Percentiles rank a stretch among this genome's conserved stretches.
phyloP scores from a whole-genome alignment of 2,888 invertebrate species.

The Acleris laterana region DNA sequence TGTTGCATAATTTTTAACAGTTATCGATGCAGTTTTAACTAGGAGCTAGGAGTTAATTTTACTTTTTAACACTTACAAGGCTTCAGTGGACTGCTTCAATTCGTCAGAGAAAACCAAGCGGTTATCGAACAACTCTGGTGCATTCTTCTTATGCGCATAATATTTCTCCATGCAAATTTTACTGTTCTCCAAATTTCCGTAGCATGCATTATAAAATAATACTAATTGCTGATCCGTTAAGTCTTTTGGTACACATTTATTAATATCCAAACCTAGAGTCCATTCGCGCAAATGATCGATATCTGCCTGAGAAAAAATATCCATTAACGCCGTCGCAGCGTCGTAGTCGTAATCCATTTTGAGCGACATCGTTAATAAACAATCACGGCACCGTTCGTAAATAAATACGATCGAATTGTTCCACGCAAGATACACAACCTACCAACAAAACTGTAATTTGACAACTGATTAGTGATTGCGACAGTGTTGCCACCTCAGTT shows the following conservation, averaged over 20 bases:
- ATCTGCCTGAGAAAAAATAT: slow-evolving; percentile 77
- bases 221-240: slow-evolving; percentile 85
- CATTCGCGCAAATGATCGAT: slow-evolving; percentile 74
- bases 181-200: slow-evolving; percentile 83
- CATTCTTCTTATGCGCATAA: slow-evolving; percentile 83
- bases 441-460: slow-evolving; percentile 51
- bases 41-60: background rate
- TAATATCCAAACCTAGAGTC: slow-evolving; percentile 76
- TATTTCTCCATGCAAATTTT: slow-evolving; percentile 86
- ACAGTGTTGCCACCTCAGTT: too few species aligned
- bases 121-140: slow-evolving; percentile 86
- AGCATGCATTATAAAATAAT: slow-evolving; percentile 87
- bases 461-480: slow-evolving; percentile 59
- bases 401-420: slow-evolving; percentile 51
- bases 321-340: slow-evolving; percentile 70
- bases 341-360: slow-evolving; percentile 76
- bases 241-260: slow-evolving; percentile 80
- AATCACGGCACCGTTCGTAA: slow-evolving; percentile 54
- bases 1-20: too few species aligned
- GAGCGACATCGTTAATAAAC: slow-evolving; percentile 59
- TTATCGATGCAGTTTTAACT: background rate
- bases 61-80: slow-evolving; percentile 76
- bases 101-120: slow-evolving; percentile 81
- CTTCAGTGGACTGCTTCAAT: slow-evolving; percentile 71
- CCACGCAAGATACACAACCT: slow-evolving; percentile 51